Base-by-base conservation (phyloP, 2,888 invertebrate species). In the Smittia sp. region DNA sequence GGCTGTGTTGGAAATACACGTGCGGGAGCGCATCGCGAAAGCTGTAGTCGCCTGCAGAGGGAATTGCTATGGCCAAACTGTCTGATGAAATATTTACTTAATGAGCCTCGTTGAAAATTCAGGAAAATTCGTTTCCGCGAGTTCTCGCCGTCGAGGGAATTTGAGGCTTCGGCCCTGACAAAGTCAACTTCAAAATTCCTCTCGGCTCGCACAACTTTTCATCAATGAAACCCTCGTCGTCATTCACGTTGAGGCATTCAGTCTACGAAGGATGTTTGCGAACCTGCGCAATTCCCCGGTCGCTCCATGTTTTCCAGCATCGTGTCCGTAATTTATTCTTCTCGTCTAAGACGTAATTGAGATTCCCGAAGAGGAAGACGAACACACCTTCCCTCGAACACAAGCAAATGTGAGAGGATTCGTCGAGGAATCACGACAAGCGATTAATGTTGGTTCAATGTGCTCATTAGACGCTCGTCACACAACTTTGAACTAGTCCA, bases 301-400 rank as follows among this genome's bases (percentile, higher is more conserved):
- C 11, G 39, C 39, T 39, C 39, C 39, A 52, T 52, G 9, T 4
- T 58, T 22, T 58, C 58, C 7, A 20, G 22, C 58, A 58, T 18
- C 9, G 18, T 20, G 3, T 20, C 18, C 18, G 22, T 46, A 58
- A 58, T 18, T 20, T 58, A 58, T 58, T 18, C 1, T 3, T 58
- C 20, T 58, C 18, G 58, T 69, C 24, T 69, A 69, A 69, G 69
- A 69, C 69, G 69, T 69, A 69, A 52, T 69, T 54, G 52, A 52
- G 18, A 27, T n/a, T 32, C 7, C 18, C 32, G 22, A 63, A 63
- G 24, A 63, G 27, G 32, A 25, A 65, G n/a, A 15, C 22, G 18
- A 39, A 38, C 67, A 67, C 67, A 67, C 67, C 67, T 67, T 67
- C 67, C 41, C 13, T 18, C 20, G 11, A 15, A 38, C 38, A 66